Evolutionary conservation across 2,113 vertebrate species (phyloP).

Genomic region (Pygoscelis antarcticus): DNA sequence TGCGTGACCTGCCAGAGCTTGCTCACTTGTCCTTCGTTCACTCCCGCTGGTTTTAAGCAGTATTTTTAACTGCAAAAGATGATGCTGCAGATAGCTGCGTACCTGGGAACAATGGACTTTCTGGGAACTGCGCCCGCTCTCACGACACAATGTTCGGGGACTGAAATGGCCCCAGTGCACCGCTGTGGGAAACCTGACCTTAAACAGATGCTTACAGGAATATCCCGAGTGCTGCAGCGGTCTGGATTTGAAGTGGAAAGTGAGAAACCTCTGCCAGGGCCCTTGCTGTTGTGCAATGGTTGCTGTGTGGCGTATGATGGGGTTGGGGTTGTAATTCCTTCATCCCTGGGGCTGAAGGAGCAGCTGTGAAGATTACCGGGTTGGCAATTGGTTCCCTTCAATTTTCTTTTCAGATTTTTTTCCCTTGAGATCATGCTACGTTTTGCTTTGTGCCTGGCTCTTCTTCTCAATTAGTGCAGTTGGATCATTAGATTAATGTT

Average conservation of each 20-base stretch:
- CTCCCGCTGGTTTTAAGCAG: neutral
- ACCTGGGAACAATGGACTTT: neutral
- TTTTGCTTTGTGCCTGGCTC: neutral
- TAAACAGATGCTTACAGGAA: neutral
- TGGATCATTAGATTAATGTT: neutral
- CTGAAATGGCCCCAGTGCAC: neutral
- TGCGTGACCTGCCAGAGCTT: neutral
- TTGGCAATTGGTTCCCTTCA: neutral
- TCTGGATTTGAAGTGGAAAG: neutral
- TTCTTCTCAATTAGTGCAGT: neutral
- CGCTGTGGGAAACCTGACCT: neutral
- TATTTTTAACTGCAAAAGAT: neutral
- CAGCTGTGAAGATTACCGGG: neutral
- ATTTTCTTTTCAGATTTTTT: neutral
- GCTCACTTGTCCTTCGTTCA: neutral
- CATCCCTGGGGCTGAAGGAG: neutral
- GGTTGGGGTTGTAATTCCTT: neutral
- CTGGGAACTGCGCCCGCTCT: neutral
- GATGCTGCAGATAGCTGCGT: neutral
- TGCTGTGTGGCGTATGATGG: neutral
- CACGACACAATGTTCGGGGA: accelerated
- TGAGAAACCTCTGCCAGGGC: neutral
- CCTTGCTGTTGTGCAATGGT: neutral
- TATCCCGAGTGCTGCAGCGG: neutral
- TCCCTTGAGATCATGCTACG: neutral